Evolutionary conservation across 1,140 invertebrate genomes (phyloP), one percentile per base, ranked within the genome.

Genomic region (Tetramorium parvispinum): DNA sequence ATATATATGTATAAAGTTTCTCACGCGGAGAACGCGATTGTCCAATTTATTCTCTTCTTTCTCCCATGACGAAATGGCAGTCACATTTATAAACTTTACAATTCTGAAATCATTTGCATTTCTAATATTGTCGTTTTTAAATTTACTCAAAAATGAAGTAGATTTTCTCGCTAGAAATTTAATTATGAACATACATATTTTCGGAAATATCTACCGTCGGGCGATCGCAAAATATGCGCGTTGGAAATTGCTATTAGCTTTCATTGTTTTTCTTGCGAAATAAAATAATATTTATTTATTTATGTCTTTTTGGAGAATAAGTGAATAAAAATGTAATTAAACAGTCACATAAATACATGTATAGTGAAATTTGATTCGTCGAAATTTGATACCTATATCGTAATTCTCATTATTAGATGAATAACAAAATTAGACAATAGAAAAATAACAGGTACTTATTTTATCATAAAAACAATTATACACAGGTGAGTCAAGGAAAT

Each of bases 101-200:
- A 91, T 77, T 71, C 4, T 85, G 87, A 82, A 78, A 91, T 92
- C 1, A 37, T 37, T 94, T 92, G 91, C 91, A 93, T 94, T 93
- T 93, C 90, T 92, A 93, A 93, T 93, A 89, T 87, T 68, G 66
- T 57, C 85, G 75, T 90, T 92, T 89, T 83, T 55, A 88, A 90
- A 92, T 91, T 88, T 65, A 27, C 81, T 2, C 87, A 51, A 91
- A 90, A 90, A 82, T 63, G 75, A 46, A 46, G 68, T 16, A 13
- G 37, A 16, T 57, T 82, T 89, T 49, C 73, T 24, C 40, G 3
- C 32, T 32, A n/a, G 43, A 24, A 21, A 51, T 21, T 18, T 7
- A 2, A 40, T 70, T 46, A 37, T 70, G 27, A 32, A 53, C 18
- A 8, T 32, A 10, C 2, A 37, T 46, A 37, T 0, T 78, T 73